phyloP scores from a whole-genome alignment of 2,888 invertebrate genomes.

The Corbicula japonica region DNA sequence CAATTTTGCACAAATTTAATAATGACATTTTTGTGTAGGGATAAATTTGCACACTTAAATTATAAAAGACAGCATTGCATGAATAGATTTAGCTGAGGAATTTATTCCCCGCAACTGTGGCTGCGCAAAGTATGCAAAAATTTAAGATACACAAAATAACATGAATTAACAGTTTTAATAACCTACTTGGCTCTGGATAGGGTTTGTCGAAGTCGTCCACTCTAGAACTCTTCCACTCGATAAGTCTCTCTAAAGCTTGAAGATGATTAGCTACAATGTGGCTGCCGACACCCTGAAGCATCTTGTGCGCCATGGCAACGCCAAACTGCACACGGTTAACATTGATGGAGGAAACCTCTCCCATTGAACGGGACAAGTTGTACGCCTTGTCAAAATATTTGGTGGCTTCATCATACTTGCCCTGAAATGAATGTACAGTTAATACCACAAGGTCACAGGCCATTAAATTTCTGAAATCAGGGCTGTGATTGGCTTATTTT shows the following conservation, averaged over 20 bases:
- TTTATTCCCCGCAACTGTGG: too few species aligned
- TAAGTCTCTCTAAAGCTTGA: slow-evolving; percentile 77
- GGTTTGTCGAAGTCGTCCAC: slow-evolving; percentile 77
- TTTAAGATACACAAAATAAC: neutral
- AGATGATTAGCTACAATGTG: slow-evolving; percentile 76
- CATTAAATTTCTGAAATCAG: too few species aligned
- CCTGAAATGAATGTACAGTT: slow-evolving; percentile 70
- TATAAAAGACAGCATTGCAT: too few species aligned
- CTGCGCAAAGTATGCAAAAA: too few species aligned
- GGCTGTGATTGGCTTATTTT: too few species aligned
- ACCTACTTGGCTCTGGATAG: slow-evolving; percentile 73
- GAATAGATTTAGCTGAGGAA: too few species aligned
- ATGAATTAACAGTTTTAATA: neutral
- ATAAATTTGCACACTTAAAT: too few species aligned
- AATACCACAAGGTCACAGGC: too few species aligned
- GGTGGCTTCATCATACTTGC: slow-evolving; percentile 85
- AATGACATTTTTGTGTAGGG: too few species aligned
- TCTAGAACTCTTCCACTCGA: slow-evolving; percentile 84
- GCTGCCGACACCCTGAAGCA: slow-evolving; percentile 76
- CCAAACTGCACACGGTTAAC: slow-evolving; percentile 85
- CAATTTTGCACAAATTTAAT: too few species aligned
- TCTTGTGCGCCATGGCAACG: slow-evolving; percentile 84
- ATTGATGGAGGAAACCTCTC: slow-evolving; percentile 81
- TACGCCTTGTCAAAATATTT: slow-evolving; percentile 86
- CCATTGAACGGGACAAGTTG: slow-evolving; percentile 84